A percentile compares a stretch with the other conserved stretches of the same genome.
phyloP scores from a whole-genome alignment of 1,140 invertebrate species.

The Pteromalus puparum region DNA sequence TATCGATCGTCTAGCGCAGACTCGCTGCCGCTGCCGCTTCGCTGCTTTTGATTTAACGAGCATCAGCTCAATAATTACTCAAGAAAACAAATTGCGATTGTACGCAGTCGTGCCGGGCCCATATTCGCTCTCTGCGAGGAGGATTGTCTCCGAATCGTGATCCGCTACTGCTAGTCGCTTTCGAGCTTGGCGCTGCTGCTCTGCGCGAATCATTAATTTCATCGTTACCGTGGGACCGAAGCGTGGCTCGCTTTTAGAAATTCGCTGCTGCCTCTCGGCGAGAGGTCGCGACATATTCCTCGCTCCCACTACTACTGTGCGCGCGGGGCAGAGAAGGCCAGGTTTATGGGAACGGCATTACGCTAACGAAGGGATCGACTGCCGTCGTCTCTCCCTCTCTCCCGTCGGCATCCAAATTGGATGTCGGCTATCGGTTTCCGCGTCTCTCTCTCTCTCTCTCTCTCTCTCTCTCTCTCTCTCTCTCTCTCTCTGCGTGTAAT shows the following conservation, averaged over 20 bases:
- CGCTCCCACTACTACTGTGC: not conserved
- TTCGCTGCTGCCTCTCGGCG: constrained; percentile 24
- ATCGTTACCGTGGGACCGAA: constrained; percentile 39
- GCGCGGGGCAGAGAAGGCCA: not conserved
- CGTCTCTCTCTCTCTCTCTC: not conserved
- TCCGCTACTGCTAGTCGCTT: constrained; percentile 15
- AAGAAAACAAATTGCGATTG: constrained; percentile 26
- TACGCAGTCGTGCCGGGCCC: no score
- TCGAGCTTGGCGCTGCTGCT: constrained; percentile 1
- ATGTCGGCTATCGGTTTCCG: constrained; percentile 37
- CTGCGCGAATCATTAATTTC: constrained; percentile 40
- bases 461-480: no score
- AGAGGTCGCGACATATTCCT: constrained; percentile 31
- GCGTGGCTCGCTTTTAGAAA: constrained; percentile 21
- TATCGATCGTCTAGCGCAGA: constrained; percentile 6
- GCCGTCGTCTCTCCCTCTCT: not conserved
- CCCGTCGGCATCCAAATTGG: constrained; percentile 28
- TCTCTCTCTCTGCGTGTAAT: no score
- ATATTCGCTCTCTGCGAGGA: no score
- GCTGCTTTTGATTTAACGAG: not conserved
- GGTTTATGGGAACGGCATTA: constrained; percentile 36
- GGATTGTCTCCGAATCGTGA: not conserved
- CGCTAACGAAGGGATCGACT: constrained; percentile 46
- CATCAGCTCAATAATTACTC: constrained; percentile 33
- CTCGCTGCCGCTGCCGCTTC: not conserved